Evolutionary conservation across 2,888 invertebrate species (phyloP).

Genomic region (Ophion slaviceki): DNA sequence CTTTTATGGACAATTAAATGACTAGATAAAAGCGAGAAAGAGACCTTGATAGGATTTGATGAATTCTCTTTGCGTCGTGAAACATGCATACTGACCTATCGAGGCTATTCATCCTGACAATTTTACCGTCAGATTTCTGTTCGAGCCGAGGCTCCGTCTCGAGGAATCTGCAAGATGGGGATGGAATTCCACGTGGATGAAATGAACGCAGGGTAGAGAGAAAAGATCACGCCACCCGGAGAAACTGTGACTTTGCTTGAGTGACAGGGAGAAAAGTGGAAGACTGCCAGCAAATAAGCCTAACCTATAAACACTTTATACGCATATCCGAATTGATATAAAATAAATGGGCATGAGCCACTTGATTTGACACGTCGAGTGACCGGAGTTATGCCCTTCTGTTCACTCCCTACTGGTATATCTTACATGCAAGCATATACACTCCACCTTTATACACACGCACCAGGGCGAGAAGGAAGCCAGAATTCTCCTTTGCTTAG

Average conservation of each 20-base stretch:
- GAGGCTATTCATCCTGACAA: constrained; percentile 35
- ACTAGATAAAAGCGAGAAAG: constrained; percentile 53
- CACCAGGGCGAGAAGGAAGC: constrained; percentile 59
- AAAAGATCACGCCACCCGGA: constrained; percentile 17
- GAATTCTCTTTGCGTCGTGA: constrained; percentile 47
- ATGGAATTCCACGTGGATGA: constrained; percentile 34
- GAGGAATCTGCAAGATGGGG: constrained; percentile 23
- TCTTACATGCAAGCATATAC: constrained; percentile 10
- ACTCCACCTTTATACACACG: constrained; percentile 35
- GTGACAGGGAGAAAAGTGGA: constrained; percentile 49
- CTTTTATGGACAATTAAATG: constrained; percentile 75
- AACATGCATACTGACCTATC: constrained; percentile 38
- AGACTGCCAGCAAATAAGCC: constrained; percentile 1
- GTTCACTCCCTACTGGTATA: constrained; percentile 6
- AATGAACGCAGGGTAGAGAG: constrained; percentile 19
- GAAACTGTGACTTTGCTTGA: constrained; percentile 40
- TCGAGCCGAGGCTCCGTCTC: neutral
- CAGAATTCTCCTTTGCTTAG: constrained; percentile 49
- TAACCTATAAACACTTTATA: constrained; percentile 10
- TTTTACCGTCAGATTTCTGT: constrained; percentile 31
- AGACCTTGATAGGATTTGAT: constrained; percentile 26
- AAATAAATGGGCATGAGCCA: neutral
- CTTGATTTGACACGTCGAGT: neutral
- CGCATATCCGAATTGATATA: neutral
- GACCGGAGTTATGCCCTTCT: constrained; percentile 14